phyloP scores from a whole-genome alignment of 1,140 invertebrate genomes.

The Drosophila neocordata region DNA sequence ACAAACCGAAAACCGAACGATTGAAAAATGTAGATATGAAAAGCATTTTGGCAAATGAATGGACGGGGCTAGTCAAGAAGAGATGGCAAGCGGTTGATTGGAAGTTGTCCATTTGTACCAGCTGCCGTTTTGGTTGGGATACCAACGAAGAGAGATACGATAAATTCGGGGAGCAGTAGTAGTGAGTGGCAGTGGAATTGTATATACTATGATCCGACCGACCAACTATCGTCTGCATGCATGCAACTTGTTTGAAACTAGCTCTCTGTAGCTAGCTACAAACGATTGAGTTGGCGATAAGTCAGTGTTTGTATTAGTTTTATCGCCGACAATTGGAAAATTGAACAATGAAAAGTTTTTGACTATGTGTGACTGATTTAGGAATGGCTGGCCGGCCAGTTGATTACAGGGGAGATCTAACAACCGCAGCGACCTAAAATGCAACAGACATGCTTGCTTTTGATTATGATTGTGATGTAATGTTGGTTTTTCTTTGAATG shows the following conservation, averaged over 20 bases:
- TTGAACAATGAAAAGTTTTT: constrained; percentile 64
- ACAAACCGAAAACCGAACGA: constrained; percentile 46
- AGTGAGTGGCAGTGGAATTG: background rate
- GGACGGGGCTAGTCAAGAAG: constrained; percentile 24
- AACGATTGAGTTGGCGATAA: constrained; percentile 69
- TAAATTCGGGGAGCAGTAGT: constrained; percentile 30
- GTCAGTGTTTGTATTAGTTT: constrained; percentile 63
- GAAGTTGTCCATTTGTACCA: constrained; percentile 23
- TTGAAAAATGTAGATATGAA: constrained; percentile 59
- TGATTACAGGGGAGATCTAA: constrained; percentile 21
- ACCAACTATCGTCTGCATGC: constrained; percentile 12
- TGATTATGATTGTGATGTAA: constrained; percentile 43
- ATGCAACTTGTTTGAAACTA: constrained; percentile 66
- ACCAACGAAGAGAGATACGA: constrained; percentile 43
- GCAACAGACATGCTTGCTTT: background rate
- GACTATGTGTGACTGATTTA: constrained; percentile 20
- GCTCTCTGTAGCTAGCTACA: constrained; percentile 5
- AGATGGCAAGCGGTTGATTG: constrained; percentile 62
- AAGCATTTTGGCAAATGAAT: constrained; percentile 53
- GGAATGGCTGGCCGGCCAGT: constrained; percentile 20
- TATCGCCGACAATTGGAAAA: constrained; percentile 74
- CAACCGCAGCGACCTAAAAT: constrained; percentile 24
- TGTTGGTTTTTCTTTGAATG: constrained; percentile 16
- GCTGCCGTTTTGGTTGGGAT: constrained; percentile 2
- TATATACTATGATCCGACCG: constrained; percentile 23